Base-by-base conservation (phyloP, 92 coral and sea anemone genomes). In the Meandrina meandrites region DNA sequence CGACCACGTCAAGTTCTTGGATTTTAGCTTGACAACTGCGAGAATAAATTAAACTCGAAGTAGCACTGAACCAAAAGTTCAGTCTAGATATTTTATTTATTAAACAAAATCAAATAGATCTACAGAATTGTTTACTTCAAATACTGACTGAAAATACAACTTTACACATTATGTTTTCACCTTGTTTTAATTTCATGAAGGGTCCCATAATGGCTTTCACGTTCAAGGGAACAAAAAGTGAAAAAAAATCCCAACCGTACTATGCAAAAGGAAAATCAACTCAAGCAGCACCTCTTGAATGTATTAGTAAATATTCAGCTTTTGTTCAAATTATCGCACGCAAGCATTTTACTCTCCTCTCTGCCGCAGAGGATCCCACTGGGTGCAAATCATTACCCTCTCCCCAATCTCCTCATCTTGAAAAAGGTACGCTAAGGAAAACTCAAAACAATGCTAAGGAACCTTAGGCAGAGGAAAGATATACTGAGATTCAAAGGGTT, bases 31-130 rank as follows among this genome's bases (percentile, higher is more conserved):
- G 87, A 84, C 87, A 83, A 75, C 56, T 84, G 1, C 1, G 58
- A 60, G 88, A 84, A 75, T 76, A 30, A 36, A 84, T 83, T 83
- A 83, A 71, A 71, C 48, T 72, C 51, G 57, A 84, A 75, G n/a
- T 72, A 72, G 70, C 47, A 51, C 11, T 17, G 27, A 4, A 18
- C 51, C 5, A 73, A 17, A 5, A 22, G 31, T 24, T 34, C 53
- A 54, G 34, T 18, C 54, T 54, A 51, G 56, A 16, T 22, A 54
- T 24, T 74, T 16, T 57, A 75, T 74, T 58, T 35, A 73, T 84
- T 16, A 56, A 74, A 71, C 18, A 54, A 36, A 22, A 53, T 18
- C 32, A 75, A 8, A 54, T 30, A 72, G 66, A 58, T 48, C 53
- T 48, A 12, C 53, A 60, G 30, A 60, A 27, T 27, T 11, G 58